A percentile compares a stretch with the other conserved stretches of the same genome.
Conservation (phyloP, 2,888 invertebrate species). For the Melolontha melolontha region DNA sequence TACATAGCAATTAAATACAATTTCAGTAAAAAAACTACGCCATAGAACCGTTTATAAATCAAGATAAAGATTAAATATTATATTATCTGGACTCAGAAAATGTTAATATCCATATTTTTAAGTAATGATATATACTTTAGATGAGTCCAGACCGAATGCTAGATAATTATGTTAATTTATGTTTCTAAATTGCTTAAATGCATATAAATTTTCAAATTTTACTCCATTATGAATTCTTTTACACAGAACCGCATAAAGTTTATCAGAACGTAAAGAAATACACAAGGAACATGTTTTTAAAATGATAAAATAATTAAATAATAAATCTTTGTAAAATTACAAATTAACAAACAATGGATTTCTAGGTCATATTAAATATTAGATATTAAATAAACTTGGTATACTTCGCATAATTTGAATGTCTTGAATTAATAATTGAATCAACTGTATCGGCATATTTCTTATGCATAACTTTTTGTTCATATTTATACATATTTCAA, state of each 20-base stretch:
- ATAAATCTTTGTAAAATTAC: slow-evolving; percentile 25
- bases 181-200: slow-evolving; percentile 29
- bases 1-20: slow-evolving; percentile 24
- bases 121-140: slow-evolving; percentile 24
- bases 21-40: slow-evolving; percentile 13
- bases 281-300: slow-evolving; percentile 8
- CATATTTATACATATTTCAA: too few species aligned
- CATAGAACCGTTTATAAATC: slow-evolving; percentile 28
- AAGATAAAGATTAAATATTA: slow-evolving; percentile 31
- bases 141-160: slow-evolving; percentile 14
- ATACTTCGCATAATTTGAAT: too few species aligned
- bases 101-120: slow-evolving; percentile 30
- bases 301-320: slow-evolving; percentile 23
- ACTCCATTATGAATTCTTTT: slow-evolving; percentile 18
- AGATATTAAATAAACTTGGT: neutral
- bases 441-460: too few species aligned
- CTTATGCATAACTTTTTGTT: too few species aligned
- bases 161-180: slow-evolving; percentile 35
- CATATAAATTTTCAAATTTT: slow-evolving; percentile 35
- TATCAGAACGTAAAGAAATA: slow-evolving; percentile 35
- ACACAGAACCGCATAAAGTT: slow-evolving; percentile 32
- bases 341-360: slow-evolving; percentile 24
- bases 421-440: too few species aligned
- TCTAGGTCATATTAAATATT: slow-evolving; percentile 18
- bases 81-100: slow-evolving; percentile 21